Conservation (phyloP, 2,797 vertebrate genomes). For the Furcifer pardalis region DNA sequence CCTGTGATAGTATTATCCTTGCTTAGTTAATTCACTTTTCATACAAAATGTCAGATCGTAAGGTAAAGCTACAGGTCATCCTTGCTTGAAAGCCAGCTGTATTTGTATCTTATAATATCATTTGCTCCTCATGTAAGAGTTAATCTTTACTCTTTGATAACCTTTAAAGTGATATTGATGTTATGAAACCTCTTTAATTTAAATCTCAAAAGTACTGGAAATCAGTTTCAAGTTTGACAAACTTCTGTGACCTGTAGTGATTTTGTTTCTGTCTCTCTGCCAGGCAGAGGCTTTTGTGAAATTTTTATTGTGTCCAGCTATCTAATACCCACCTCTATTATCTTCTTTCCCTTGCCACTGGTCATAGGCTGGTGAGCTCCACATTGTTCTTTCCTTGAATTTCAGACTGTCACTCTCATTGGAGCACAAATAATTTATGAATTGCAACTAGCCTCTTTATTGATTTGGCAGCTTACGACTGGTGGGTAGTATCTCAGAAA, state of each 20-base stretch:
- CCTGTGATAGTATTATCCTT: not conserved
- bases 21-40: constrained; percentile 13
- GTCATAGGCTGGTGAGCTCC: not conserved
- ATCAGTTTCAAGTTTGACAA: constrained; percentile 14
- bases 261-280: constrained; percentile 18
- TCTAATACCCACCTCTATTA: not conserved
- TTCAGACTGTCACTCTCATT: not conserved
- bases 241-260: constrained; percentile 33
- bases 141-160: constrained; percentile 22
- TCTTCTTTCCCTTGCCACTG: not conserved
- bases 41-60: not conserved
- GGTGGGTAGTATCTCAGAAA: not conserved
- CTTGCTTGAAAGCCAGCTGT: no score
- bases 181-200: constrained; percentile 10
- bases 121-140: constrained; percentile 3
- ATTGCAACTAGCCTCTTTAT: not conserved
- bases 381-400: not conserved
- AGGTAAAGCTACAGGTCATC: no score
- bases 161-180: constrained; percentile 28
- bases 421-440: not conserved
- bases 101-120: not conserved
- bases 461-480: not conserved
- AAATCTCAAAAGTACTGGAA: constrained; percentile 16
- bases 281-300: not conserved
- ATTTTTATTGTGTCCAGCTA: not conserved